Evolutionary conservation across 1,140 invertebrate species (phyloP).

Genomic region (Zaprionus tsacasi): DNA sequence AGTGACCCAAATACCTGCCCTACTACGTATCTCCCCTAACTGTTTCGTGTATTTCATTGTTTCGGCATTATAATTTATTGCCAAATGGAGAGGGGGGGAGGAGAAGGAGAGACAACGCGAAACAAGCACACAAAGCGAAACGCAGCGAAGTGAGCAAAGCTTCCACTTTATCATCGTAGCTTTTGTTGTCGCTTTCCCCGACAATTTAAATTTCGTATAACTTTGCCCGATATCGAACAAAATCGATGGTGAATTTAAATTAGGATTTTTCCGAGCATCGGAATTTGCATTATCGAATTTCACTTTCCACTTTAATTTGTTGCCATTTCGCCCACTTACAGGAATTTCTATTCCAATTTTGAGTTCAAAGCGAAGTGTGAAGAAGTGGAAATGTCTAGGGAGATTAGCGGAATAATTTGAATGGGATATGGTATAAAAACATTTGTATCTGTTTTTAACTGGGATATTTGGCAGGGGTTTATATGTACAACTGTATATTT

Average conservation of each 20-base stretch:
- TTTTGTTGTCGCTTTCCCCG: conserved; percentile 17
- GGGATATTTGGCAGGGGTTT: neutral
- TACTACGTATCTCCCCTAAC: neutral
- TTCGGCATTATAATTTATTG: conserved; percentile 70
- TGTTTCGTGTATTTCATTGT: conserved; percentile 46
- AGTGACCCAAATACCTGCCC: conserved; percentile 73
- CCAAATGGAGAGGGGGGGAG: neutral
- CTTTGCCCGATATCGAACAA: neutral
- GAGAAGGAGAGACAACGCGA: conserved; percentile 17
- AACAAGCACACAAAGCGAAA: conserved; percentile 24
- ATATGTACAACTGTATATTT: neutral
- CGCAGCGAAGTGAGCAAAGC: conserved; percentile 59
- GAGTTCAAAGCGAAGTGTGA: conserved; percentile 1
- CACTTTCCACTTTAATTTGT: neutral
- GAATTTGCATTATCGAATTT: neutral
- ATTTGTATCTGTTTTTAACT: neutral
- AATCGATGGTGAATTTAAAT: conserved; percentile 11
- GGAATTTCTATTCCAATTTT: neutral
- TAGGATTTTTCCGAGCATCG: neutral
- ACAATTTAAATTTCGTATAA: conserved; percentile 24
- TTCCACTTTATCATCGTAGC: conserved; percentile 37
- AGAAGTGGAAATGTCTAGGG: neutral
- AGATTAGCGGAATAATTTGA: conserved; percentile 2
- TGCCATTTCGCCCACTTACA: neutral
- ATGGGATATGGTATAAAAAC: neutral